Conservation (phyloP, 2,797 vertebrate genomes). For the Notoglanidium macrostoma region DNA sequence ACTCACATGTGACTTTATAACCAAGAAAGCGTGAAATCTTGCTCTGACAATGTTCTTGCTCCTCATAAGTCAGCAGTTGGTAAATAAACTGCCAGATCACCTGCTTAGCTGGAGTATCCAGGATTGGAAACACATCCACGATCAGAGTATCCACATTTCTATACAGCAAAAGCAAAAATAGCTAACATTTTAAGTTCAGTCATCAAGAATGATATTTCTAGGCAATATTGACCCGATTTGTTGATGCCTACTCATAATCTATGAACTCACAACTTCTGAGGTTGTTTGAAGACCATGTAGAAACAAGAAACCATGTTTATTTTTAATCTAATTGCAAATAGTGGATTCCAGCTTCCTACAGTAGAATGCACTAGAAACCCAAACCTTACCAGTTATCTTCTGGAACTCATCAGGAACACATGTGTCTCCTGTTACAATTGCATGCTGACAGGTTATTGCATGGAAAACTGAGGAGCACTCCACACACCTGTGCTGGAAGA, state of each 20-base stretch:
- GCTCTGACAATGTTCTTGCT: conserved; percentile 94
- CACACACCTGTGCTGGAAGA: conserved; percentile 95
- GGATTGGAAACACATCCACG: conserved; percentile 91
- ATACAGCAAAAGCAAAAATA: conserved; percentile 29
- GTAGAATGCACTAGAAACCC: neutral
- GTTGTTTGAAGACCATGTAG: neutral
- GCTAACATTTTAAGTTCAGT: neutral
- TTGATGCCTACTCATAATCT: neutral
- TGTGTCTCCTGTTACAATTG: neutral
- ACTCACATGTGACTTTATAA: conserved; percentile 76
- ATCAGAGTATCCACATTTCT: conserved; percentile 98
- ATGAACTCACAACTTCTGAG: neutral
- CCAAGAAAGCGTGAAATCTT: conserved; percentile 95
- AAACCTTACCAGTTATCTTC: neutral
- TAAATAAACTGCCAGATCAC: conserved; percentile 98
- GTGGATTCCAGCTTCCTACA: neutral
- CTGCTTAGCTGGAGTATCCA: conserved; percentile 97
- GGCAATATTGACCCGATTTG: neutral
- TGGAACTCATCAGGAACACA: neutral
- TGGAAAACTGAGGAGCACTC: neutral
- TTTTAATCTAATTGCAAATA: neutral
- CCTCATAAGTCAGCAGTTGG: conserved; percentile 95
- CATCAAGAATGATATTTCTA: neutral
- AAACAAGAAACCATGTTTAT: conserved; percentile 6
- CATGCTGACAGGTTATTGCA: neutral